Conservation (phyloP, 2,113 vertebrate species). For the Orycteropus afer region DNA sequence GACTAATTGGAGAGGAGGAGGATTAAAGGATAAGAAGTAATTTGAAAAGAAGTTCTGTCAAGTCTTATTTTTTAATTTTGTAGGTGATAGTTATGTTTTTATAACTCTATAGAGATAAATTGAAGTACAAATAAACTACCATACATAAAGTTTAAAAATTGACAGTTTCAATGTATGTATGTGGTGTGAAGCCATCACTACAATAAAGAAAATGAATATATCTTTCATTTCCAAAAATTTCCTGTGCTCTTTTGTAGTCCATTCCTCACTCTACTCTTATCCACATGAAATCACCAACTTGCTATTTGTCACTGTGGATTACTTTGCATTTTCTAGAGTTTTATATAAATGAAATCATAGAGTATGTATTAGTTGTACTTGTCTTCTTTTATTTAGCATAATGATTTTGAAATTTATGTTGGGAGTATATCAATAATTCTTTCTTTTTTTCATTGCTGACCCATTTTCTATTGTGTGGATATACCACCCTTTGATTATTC, state of each 20-base stretch:
- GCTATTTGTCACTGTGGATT: not conserved
- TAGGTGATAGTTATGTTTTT: not conserved
- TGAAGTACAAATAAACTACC: not conserved
- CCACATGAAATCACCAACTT: not conserved
- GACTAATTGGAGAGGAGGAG: not conserved
- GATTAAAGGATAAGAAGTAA: not conserved
- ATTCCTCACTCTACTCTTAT: not conserved
- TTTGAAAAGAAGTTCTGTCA: not conserved
- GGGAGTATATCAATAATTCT: no score
- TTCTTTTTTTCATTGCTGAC: not conserved
- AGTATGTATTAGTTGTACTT: no score
- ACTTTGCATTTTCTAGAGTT: no score
- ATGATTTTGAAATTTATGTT: no score
- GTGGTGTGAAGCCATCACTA: not conserved
- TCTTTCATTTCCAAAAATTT: not conserved
- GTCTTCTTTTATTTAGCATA: no score
- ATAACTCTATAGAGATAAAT: not conserved
- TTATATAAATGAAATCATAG: no score
- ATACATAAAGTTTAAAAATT: not conserved
- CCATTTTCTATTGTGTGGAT: not conserved
- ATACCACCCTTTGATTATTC: not conserved
- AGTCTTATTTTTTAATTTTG: not conserved
- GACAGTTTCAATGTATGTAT: not conserved
- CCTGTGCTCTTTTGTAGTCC: not conserved
- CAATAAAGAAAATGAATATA: not conserved